Conservation (phyloP, 2,888 invertebrate species). For the Lacanobia oleracea region DNA sequence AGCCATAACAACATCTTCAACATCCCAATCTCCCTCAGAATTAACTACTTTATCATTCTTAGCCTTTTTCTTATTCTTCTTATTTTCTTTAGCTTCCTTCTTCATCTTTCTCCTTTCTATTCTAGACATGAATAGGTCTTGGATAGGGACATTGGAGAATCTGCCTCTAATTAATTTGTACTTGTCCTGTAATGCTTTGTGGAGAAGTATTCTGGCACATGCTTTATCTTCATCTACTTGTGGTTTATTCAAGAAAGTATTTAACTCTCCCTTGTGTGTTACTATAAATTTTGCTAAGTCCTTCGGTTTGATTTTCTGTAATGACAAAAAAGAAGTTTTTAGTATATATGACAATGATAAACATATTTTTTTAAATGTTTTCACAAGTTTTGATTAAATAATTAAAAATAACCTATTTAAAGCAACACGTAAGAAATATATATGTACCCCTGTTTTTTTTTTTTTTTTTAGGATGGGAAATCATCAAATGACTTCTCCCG, state of each 20-base stretch:
- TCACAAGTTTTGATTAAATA: too few relatives aligned
- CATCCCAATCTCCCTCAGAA: conserved; percentile 79
- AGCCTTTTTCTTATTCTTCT: conserved; percentile 78
- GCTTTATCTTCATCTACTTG: conserved; percentile 82
- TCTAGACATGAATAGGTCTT: conserved; percentile 86
- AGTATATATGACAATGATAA: not conserved
- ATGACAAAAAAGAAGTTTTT: conserved; percentile 10
- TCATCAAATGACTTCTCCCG: too few relatives aligned
- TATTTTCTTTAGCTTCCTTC: conserved; percentile 82
- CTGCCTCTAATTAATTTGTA: conserved; percentile 80
- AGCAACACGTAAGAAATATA: too few relatives aligned
- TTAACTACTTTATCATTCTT: conserved; percentile 73
- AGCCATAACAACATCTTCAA: conserved; percentile 72
- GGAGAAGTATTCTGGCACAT: conserved; percentile 83
- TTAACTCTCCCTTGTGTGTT: conserved; percentile 81
- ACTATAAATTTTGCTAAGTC: conserved; percentile 85
- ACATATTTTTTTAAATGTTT: not conserved
- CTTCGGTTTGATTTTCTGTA: conserved; percentile 87
- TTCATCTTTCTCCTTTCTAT: conserved; percentile 83
- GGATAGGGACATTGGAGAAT: conserved; percentile 82
- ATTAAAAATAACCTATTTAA: too few relatives aligned
- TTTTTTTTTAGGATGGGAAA: too few relatives aligned
- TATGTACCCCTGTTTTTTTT: too few relatives aligned
- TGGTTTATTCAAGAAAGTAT: conserved; percentile 81
- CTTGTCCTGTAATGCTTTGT: conserved; percentile 83